Evolutionary conservation across 2,888 invertebrate genomes (phyloP).

Genomic region (Neocrepidodera transversa): DNA sequence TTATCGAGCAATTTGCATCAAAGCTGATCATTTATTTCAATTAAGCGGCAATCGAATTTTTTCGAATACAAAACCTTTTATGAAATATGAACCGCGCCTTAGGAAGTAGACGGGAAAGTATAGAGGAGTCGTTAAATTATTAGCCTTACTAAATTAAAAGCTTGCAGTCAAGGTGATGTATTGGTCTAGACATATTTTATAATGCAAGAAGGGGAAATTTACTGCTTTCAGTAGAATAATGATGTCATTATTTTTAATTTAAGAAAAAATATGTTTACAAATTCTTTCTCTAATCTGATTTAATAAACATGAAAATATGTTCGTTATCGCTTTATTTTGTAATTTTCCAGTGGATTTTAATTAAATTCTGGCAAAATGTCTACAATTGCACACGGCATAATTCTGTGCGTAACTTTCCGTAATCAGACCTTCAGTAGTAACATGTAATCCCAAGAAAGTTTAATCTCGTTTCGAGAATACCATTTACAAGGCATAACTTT

Average conservation of each 20-base stretch:
- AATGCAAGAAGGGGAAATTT: too few relatives aligned
- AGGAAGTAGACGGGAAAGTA: slow-evolving; percentile 10
- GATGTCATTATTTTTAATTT: too few relatives aligned
- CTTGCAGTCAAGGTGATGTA: slow-evolving; percentile 5
- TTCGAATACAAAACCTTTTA: slow-evolving; percentile 17
- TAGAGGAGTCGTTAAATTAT: slow-evolving; percentile 9
- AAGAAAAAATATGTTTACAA: too few relatives aligned
- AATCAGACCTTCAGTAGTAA: too few relatives aligned
- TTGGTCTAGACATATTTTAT: not conserved
- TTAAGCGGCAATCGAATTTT: slow-evolving; percentile 19
- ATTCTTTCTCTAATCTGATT: too few relatives aligned
- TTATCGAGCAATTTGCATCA: slow-evolving; percentile 22
- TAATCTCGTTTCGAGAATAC: not conserved
- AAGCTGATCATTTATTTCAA: slow-evolving; percentile 24
- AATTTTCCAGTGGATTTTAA: too few relatives aligned
- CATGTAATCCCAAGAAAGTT: not conserved
- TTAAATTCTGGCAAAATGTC: too few relatives aligned
- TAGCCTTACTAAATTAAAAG: slow-evolving; percentile 12
- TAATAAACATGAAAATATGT: too few relatives aligned
- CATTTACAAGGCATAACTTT: not conserved
- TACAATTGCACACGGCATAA: too few relatives aligned
- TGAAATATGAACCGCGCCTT: slow-evolving; percentile 20
- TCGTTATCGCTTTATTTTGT: too few relatives aligned
- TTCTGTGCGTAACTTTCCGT: too few relatives aligned
- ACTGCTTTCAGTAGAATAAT: too few relatives aligned